Percentiles rank a stretch among this genome's conserved stretches.
phyloP scores from a whole-genome alignment of 2,113 vertebrate genomes.

The Alaudala cheleensis region DNA sequence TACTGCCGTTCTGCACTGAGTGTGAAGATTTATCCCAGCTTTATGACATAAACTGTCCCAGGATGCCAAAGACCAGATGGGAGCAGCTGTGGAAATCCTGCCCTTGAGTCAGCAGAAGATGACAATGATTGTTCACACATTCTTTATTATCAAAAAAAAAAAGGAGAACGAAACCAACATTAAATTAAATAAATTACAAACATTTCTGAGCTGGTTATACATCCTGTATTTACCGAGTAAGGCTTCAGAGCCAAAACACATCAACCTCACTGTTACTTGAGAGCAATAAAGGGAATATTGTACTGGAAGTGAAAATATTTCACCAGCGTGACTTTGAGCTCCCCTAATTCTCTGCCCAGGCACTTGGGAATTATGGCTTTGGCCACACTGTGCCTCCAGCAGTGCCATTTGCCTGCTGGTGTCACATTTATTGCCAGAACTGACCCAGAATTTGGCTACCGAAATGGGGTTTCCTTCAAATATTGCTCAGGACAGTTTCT shows the following conservation, averaged over 20 bases:
- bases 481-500: neutral
- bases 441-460: neutral
- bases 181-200: slow-evolving; percentile 83
- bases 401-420: neutral
- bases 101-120: neutral
- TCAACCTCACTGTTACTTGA: neutral
- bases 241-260: neutral
- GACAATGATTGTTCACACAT: neutral
- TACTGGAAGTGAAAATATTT: neutral
- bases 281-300: neutral
- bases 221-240: neutral
- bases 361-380: neutral
- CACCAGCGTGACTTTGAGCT: neutral
- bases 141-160: slow-evolving; percentile 75
- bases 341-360: neutral
- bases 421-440: neutral
- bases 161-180: neutral
- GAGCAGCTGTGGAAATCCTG: neutral
- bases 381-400: neutral
- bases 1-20: too few species aligned
- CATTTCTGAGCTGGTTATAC: slow-evolving; percentile 44
- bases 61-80: accelerated
- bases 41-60: accelerated
- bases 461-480: neutral
- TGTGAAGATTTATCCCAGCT: neutral